Conservation (phyloP, 2,888 invertebrate species). For the Ceratothoa steindachneri region DNA sequence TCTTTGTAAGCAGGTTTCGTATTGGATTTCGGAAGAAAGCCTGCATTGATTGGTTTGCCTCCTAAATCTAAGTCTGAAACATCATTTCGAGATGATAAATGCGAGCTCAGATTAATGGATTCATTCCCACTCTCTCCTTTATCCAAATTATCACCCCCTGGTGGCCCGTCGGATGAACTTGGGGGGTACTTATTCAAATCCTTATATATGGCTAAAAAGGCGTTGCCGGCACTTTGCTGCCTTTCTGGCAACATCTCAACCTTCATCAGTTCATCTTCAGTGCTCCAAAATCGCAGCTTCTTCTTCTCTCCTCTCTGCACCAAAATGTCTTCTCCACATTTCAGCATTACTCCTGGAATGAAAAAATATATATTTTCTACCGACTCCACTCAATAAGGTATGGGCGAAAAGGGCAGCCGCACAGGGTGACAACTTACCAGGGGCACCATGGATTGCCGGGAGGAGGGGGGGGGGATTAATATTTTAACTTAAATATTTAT, state of each 20-base stretch:
- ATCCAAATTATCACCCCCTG: not conserved
- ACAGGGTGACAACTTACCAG: no score
- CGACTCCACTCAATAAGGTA: no score
- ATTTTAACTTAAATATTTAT: no score
- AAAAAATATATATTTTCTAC: no score
- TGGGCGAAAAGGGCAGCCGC: no score
- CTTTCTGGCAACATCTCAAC: conserved; percentile 19
- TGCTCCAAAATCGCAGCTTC: conserved; percentile 39
- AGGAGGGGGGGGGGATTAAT: no score
- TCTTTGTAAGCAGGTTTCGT: no score
- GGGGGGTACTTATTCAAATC: not conserved
- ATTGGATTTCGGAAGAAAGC: no score
- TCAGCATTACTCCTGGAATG: conserved; percentile 20
- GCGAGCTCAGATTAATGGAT: not conserved
- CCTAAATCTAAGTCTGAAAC: not conserved
- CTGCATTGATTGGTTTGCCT: not conserved
- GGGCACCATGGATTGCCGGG: no score
- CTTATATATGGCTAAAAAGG: not conserved
- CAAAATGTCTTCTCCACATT: conserved; percentile 42
- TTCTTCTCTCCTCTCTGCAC: conserved; percentile 32
- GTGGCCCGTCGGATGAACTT: not conserved
- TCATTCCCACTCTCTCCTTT: not conserved
- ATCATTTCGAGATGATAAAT: not conserved
- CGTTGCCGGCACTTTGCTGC: not conserved
- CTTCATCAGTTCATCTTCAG: conserved; percentile 30